Base-by-base conservation (phyloP, 2,888 invertebrate species). In the Chloromyia formosa region DNA sequence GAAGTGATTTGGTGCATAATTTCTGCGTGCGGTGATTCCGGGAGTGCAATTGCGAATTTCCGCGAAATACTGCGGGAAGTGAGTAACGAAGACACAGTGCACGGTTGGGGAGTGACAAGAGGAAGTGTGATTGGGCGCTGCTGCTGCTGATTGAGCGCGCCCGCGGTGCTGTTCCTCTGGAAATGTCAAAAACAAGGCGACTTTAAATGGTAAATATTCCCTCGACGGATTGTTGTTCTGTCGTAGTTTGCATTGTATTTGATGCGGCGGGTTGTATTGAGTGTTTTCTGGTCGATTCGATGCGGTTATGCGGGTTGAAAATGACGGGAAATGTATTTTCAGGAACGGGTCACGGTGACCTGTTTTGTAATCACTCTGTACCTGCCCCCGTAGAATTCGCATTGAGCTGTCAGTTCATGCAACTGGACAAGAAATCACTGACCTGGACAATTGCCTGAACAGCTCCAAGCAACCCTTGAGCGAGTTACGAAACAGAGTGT, bases 131-230 rank as follows among this genome's bases (percentile, higher is more conserved):
- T n/a, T n/a, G n/a, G n/a, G n/a, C n/a, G n/a, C n/a, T n/a, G n/a
- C n/a, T n/a, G n/a, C n/a, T n/a, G n/a, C n/a, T n/a, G n/a, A 35
- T 35, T 35, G 27, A 35, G 27, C 27, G 27, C 27, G 27, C 3
- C 27, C 27, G 3, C 27, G 27, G 7, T 35, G 27, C 27, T 35
- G 27, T 35, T 35, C 27, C 54, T 40, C 18, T 58, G 40, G 58
- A 71, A 35, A 71, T 58, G 71, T 71, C 71, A 71, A 71, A 71
- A 2, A n/a, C n/a, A 9, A 27, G 40, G 27, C 35, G 56, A 56
- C 58, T 40, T 42, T 71, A 56, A 71, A 71, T 71, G 71, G 71
- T 71, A 71, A 71, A 58, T 71, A 58, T 71, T 58, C 40, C 4
- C 4, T 49, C 1, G 10, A 23, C 4, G 1, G 5, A 9, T 9